Base-by-base conservation (phyloP, 2,113 vertebrate genomes). In the Mirza zaza region DNA sequence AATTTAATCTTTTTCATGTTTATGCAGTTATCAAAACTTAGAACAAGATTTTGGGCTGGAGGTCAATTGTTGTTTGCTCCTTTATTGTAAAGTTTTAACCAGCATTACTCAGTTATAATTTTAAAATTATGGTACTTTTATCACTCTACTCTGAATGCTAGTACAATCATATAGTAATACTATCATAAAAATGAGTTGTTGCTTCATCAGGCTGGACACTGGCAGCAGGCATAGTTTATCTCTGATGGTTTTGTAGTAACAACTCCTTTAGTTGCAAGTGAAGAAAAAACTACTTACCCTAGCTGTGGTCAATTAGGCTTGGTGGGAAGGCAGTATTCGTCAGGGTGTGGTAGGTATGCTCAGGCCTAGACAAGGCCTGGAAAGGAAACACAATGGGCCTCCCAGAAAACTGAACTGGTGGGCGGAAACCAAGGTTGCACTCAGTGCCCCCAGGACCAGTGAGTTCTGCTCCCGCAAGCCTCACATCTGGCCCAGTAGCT, bases 71-170 rank as follows among this genome's bases (percentile, higher is more conserved):
- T 50, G 25, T 90, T 87, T 85, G 20, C 14, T 42, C 94, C 55
- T 92, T 57, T 48, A 75, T 85, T 77, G 88, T 75, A 79, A 92
- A 42, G 63, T 77, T 96, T 97, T 92, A 92, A 50, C 14, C 11
- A 70, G 36, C 32, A 77, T 61, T 68, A 29, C 11, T 68, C 29
- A 84, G 42, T 76, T 70, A 12, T 93, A 42, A 81, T 80, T 89
- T 82, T 52, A 92, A 90, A 92, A 80, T 63, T 8, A 94, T 36
- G 50, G 2, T 34, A 61, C 17, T 65, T 86, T 92, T 82, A 45
- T 89, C 63, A 68, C 63, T 91, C 86, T 76, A 84, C 90, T 87
- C 48, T 68, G 27, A 79, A 29, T 75, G 29, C 25, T 55, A 82
- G 55, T 57, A 34, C 20, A 57, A 57, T 85, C 42, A 8, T 25